A percentile compares a stretch with the other conserved stretches of the same genome.
phyloP scores from a whole-genome alignment of 2,113 vertebrate species.

The Triplophysa dalaica region DNA sequence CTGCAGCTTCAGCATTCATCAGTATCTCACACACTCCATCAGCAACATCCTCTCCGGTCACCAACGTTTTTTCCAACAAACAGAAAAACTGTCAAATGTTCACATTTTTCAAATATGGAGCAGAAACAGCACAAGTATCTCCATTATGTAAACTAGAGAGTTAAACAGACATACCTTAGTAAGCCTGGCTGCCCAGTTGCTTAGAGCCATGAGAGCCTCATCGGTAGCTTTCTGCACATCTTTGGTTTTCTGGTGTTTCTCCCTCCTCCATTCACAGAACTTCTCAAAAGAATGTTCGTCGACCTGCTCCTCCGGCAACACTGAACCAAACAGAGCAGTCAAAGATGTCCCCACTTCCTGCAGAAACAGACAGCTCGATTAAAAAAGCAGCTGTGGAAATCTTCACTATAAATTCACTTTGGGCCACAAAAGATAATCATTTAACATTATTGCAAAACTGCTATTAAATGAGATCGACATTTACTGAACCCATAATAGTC shows the following conservation, averaged over 20 bases:
- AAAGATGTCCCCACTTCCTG: conserved; percentile 69
- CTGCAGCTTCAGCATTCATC: conserved; percentile 62
- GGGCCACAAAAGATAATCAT: too few relatives aligned
- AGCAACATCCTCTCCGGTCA: conserved; percentile 55
- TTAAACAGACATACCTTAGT: conserved; percentile 59
- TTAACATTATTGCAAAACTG: too few relatives aligned
- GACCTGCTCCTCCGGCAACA: conserved; percentile 55
- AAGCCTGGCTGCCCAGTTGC: conserved; percentile 66
- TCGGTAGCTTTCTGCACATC: conserved; percentile 57
- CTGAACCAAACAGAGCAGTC: conserved; percentile 58
- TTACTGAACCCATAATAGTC: not conserved
- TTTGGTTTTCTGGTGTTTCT: conserved; percentile 61
- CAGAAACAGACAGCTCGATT: not conserved
- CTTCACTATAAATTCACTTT: too few relatives aligned
- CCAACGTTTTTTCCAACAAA: conserved; percentile 59
- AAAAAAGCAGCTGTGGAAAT: not conserved
- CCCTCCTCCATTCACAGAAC: conserved; percentile 70
- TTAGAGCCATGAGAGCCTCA: conserved; percentile 62
- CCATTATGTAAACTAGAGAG: not conserved
- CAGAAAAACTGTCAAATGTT: conserved; percentile 65
- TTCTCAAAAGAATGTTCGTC: conserved; percentile 64
- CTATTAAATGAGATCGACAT: too few relatives aligned
- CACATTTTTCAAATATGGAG: not conserved
- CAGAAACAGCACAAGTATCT: not conserved
- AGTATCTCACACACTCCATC: conserved; percentile 65